Evolutionary conservation across 2,797 vertebrate species (phyloP).

Genomic region (Thunnus albacares): DNA sequence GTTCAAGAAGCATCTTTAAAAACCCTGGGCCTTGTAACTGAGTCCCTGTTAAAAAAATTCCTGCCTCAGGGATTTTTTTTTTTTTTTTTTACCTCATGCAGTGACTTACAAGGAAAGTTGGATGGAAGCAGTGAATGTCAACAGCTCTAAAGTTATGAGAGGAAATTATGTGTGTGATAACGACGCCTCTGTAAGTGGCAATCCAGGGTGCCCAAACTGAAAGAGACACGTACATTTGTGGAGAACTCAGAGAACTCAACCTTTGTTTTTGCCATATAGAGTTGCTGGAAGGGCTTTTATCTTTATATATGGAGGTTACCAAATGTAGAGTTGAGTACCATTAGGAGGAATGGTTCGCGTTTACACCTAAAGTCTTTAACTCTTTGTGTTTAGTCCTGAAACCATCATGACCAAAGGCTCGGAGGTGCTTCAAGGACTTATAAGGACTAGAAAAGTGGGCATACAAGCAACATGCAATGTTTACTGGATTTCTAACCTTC

Average conservation of each 20-base stretch:
- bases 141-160: slow-evolving; percentile 57
- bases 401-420: slow-evolving; percentile 9
- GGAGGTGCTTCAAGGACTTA: background rate
- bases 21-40: slow-evolving; percentile 54
- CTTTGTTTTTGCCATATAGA: slow-evolving; percentile 19
- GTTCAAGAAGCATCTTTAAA: slow-evolving; percentile 75
- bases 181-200: slow-evolving; percentile 34
- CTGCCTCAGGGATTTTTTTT: slow-evolving; percentile 34
- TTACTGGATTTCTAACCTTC: no score
- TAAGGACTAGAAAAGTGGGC: background rate
- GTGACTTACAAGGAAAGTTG: slow-evolving; percentile 57
- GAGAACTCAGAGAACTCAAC: slow-evolving; percentile 7
- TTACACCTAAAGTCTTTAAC: background rate
- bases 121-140: slow-evolving; percentile 63
- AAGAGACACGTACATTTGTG: slow-evolving; percentile 27
- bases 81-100: slow-evolving; percentile 38
- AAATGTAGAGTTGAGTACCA: background rate
- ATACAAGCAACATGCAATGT: background rate
- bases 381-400: slow-evolving; percentile 4
- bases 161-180: slow-evolving; percentile 45
- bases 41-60: slow-evolving; percentile 39
- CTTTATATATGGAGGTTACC: slow-evolving; percentile 14
- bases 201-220: slow-evolving; percentile 33
- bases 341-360: background rate
- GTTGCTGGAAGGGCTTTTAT: slow-evolving; percentile 2